phyloP scores from a whole-genome alignment of 2,888 invertebrate genomes.

The Belgica antarctica region DNA sequence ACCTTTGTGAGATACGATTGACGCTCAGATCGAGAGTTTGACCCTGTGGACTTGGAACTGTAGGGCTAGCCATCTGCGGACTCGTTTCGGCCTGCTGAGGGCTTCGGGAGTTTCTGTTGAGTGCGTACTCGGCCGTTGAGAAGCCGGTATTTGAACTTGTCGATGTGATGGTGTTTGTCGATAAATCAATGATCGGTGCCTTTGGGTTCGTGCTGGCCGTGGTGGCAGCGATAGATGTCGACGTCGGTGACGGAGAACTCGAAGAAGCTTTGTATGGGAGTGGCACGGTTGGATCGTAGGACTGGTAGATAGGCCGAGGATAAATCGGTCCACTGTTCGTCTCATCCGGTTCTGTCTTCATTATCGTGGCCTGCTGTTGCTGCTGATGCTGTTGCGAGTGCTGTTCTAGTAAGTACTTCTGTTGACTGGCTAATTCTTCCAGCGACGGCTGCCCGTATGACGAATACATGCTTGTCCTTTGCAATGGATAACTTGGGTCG shows the following conservation, averaged over 20 bases:
- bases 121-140: conserved; percentile 52
- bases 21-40: conserved; percentile 88
- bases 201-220: conserved; percentile 57
- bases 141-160: conserved; percentile 73
- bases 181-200: conserved; percentile 80
- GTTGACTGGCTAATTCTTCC: conserved; percentile 59
- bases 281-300: conserved; percentile 67
- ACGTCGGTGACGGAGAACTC: conserved; percentile 43
- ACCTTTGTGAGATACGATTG: conserved; percentile 83
- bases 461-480: conserved; percentile 63
- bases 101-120: conserved; percentile 61
- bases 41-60: conserved; percentile 88
- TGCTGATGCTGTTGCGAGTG: conserved; percentile 56
- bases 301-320: conserved; percentile 78
- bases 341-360: conserved; percentile 72
- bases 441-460: conserved; percentile 59
- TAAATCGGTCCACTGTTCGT: conserved; percentile 67
- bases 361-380: conserved; percentile 61
- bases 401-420: conserved; percentile 62
- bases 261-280: conserved; percentile 50
- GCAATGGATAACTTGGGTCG: conserved; percentile 58
- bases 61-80: conserved; percentile 81
- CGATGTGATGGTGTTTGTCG: conserved; percentile 79
- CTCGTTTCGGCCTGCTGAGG: conserved; percentile 84
- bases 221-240: conserved; percentile 52